phyloP scores from a whole-genome alignment of 2,797 vertebrate species.

The Myotis vivesi region DNA sequence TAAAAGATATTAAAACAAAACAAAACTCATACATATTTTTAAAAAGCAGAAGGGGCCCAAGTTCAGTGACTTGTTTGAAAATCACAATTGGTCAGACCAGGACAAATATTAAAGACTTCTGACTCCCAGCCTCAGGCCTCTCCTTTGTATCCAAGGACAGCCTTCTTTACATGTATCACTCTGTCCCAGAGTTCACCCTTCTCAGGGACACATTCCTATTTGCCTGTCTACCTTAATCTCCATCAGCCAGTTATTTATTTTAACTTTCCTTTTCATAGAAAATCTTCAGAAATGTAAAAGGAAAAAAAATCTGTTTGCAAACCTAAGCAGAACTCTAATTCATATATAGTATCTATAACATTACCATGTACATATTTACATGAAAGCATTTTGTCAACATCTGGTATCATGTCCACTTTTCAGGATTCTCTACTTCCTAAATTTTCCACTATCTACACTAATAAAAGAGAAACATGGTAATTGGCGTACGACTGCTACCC shows the following conservation, averaged over 20 bases:
- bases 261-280: background rate
- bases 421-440: background rate
- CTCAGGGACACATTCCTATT: background rate
- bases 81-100: background rate
- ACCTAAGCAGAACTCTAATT: background rate
- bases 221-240: background rate
- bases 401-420: slow-evolving; percentile 39
- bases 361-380: background rate
- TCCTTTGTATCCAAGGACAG: background rate
- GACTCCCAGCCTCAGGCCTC: background rate
- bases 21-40: background rate
- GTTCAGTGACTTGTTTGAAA: background rate
- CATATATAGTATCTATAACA: background rate
- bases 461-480: too few relatives aligned
- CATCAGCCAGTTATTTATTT: slow-evolving; percentile 5
- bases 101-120: background rate
- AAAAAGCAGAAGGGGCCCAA: slow-evolving; percentile 13
- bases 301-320: background rate
- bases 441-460: background rate
- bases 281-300: slow-evolving; percentile 35
- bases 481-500: too few relatives aligned
- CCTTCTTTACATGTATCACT: background rate
- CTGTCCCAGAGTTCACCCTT: background rate
- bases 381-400: background rate
- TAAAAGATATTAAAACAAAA: too few relatives aligned